phyloP scores from a whole-genome alignment of 2,113 vertebrate species.

The Actenoides lindsayi region DNA sequence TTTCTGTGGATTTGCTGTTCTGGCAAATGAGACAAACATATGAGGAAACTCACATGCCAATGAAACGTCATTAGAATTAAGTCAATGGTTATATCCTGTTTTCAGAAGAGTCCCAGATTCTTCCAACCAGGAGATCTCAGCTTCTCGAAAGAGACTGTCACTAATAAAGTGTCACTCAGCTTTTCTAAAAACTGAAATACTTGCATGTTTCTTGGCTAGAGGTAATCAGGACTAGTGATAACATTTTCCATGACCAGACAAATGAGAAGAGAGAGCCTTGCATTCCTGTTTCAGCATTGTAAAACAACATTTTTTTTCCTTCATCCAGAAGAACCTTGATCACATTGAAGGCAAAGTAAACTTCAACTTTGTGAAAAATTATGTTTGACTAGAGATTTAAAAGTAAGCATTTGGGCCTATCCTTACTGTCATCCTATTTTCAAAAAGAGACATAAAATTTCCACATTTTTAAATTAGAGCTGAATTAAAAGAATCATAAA shows the following conservation, averaged over 20 bases:
- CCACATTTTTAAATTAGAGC: background rate
- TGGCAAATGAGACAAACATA: background rate
- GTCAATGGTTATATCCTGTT: background rate
- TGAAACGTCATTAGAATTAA: background rate
- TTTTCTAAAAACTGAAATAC: background rate
- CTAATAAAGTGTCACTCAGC: background rate
- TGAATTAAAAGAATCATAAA: slow-evolving; percentile 34
- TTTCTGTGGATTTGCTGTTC: slow-evolving; percentile 13
- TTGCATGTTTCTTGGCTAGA: background rate
- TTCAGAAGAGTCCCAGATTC: background rate
- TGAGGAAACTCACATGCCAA: background rate
- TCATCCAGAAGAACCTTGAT: background rate
- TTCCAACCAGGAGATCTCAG: background rate
- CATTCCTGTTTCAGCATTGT: background rate
- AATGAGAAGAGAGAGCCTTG: background rate
- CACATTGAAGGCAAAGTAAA: background rate
- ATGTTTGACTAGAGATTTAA: background rate
- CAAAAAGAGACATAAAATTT: background rate
- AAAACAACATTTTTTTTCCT: background rate
- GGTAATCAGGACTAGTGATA: background rate
- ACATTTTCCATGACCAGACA: background rate
- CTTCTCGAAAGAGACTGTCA: background rate
- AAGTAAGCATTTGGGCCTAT: background rate
- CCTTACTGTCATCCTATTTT: background rate
- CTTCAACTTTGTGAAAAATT: background rate